Percentiles rank a stretch among this genome's conserved stretches.
phyloP scores from a whole-genome alignment of 2,888 invertebrate genomes.

The Eutolmus rufibarbis region DNA sequence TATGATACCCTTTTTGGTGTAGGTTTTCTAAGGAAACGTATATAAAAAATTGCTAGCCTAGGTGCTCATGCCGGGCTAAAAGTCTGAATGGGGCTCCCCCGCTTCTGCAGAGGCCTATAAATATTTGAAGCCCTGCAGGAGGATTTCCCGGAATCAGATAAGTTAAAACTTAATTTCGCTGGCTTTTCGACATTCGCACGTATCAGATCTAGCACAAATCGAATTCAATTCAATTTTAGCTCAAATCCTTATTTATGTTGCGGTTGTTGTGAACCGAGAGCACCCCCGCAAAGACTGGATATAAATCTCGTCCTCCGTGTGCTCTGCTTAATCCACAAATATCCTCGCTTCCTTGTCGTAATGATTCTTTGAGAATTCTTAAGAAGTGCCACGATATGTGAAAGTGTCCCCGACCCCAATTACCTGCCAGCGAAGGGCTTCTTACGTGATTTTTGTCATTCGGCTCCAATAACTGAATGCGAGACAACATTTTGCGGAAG shows the following conservation, averaged over 20 bases:
- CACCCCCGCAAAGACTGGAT: background rate
- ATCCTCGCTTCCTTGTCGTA: conserved; percentile 6
- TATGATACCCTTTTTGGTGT: conserved; percentile 31
- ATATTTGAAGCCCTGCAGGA: background rate
- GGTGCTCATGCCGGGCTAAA: background rate
- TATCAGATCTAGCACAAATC: conserved; percentile 17
- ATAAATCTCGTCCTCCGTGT: background rate
- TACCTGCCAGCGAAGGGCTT: background rate
- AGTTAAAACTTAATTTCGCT: conserved; percentile 28
- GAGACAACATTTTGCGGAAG: background rate
- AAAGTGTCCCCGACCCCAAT: background rate
- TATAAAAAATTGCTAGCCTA: background rate
- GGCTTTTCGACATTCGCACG: background rate
- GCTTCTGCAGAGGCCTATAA: background rate
- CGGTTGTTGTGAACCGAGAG: background rate
- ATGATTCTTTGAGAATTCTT: conserved; percentile 16
- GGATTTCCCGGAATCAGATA: background rate
- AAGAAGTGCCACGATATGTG: background rate
- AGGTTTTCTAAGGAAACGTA: background rate
- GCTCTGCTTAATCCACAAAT: background rate
- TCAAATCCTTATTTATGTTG: conserved; percentile 35
- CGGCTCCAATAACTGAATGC: background rate
- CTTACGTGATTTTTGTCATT: conserved; percentile 27
- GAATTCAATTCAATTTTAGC: conserved; percentile 27
- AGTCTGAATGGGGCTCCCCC: background rate